Evolutionary conservation across 1,140 invertebrate species (phyloP).

Genomic region (Lordiphosa mommai): DNA sequence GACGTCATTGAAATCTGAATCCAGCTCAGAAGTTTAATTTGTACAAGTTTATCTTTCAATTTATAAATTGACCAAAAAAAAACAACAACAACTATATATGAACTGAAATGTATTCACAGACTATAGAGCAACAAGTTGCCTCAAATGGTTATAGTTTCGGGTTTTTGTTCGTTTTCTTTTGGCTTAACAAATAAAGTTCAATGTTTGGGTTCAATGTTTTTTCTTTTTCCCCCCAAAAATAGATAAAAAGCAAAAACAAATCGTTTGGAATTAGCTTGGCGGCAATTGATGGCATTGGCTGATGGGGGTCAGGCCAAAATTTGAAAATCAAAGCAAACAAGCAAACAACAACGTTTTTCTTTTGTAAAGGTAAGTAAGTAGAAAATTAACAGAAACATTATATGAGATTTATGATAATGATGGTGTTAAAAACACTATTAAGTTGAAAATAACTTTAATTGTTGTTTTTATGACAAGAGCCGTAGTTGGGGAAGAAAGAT

Average conservation of each 20-base stretch:
- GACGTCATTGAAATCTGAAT: constrained; percentile 1
- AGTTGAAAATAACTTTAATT: too few species aligned
- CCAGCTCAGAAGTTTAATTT: not conserved
- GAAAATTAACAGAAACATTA: too few species aligned
- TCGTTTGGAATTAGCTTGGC: not conserved
- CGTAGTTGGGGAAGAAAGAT: too few species aligned
- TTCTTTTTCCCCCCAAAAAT: not conserved
- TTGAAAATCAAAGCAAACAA: constrained; percentile 1
- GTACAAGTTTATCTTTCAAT: not conserved
- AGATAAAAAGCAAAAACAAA: not conserved
- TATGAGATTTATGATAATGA: too few species aligned
- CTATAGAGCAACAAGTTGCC: constrained; percentile 10
- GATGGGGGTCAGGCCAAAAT: not conserved
- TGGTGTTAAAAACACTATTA: too few species aligned
- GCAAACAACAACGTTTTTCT: not conserved
- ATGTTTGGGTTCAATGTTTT: not conserved
- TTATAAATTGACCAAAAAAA: not conserved
- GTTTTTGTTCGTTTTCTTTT: not conserved
- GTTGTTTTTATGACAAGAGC: too few species aligned
- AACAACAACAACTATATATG: not conserved
- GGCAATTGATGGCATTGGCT: constrained; percentile 5
- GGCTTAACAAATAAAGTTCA: constrained; percentile 4
- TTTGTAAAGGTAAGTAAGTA: too few species aligned
- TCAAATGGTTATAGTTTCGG: not conserved
- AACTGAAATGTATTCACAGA: not conserved